Conservation (phyloP, 2,113 vertebrate genomes). For the Andinoacara biseriatus region DNA sequence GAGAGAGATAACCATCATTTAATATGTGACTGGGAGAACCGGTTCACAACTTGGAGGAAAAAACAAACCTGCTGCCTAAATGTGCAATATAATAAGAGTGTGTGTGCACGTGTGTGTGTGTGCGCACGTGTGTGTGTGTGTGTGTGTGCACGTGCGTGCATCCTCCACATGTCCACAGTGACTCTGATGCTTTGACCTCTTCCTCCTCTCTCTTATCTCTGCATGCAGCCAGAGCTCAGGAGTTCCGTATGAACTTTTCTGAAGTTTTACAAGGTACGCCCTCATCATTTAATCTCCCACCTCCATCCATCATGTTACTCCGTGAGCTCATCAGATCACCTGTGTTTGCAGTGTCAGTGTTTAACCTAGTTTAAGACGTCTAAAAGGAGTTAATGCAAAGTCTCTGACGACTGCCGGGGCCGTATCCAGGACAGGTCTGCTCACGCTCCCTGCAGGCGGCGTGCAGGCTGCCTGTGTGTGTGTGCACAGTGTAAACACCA, state of each 20-base stretch:
- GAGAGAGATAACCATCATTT: too few relatives aligned
- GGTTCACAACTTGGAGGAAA: too few relatives aligned
- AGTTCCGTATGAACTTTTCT: conserved; percentile 94
- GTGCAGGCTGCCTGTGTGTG: not conserved
- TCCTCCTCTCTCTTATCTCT: conserved; percentile 13
- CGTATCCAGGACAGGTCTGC: fast-evolving
- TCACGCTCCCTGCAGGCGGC: not conserved
- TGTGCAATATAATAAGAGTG: too few relatives aligned
- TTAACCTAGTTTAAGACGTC: not conserved
- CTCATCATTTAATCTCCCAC: not conserved
- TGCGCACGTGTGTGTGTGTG: too few relatives aligned
- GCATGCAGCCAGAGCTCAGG: conserved; percentile 94
- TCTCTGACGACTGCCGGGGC: fast-evolving
- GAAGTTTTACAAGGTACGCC: conserved; percentile 94
- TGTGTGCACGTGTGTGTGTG: too few relatives aligned
- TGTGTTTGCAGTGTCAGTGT: not conserved
- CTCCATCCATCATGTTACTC: not conserved
- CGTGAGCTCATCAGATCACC: not conserved
- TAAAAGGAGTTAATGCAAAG: not conserved
- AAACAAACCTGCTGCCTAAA: too few relatives aligned
- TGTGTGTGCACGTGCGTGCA: too few relatives aligned
- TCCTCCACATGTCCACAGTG: not conserved
- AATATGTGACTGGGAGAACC: too few relatives aligned
- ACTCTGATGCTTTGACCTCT: not conserved
- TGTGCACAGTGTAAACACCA: not conserved